phyloP scores from a whole-genome alignment of 1,140 invertebrate species.

The Elysia chlorotica region DNA sequence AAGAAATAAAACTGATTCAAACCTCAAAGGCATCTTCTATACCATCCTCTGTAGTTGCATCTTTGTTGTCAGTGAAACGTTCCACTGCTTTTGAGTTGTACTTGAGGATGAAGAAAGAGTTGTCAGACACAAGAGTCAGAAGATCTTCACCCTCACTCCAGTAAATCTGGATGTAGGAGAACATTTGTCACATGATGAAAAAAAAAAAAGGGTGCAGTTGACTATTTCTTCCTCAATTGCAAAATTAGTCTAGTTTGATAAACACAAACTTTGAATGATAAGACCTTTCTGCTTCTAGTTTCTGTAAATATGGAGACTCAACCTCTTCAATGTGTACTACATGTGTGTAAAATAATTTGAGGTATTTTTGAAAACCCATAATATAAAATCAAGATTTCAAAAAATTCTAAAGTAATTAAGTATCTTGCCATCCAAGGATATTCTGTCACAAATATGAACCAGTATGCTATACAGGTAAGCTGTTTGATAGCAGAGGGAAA shows the following conservation, averaged over 20 bases:
- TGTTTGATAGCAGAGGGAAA: too few species aligned
- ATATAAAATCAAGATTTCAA: background rate
- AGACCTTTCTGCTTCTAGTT: too few species aligned
- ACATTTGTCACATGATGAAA: too few species aligned
- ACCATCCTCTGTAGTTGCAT: slow-evolving; percentile 86
- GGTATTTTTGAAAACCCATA: background rate
- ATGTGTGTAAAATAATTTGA: background rate
- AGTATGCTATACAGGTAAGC: too few species aligned
- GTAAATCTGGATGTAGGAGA: slow-evolving; percentile 80
- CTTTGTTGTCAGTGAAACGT: slow-evolving; percentile 74
- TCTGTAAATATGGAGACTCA: background rate
- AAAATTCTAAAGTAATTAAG: too few species aligned
- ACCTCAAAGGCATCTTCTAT: slow-evolving; percentile 97
- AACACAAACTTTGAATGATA: too few species aligned
- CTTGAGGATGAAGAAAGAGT: slow-evolving; percentile 93
- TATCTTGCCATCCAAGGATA: too few species aligned
- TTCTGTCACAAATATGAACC: too few species aligned
- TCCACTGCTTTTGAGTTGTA: slow-evolving; percentile 80
- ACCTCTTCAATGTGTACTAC: background rate
- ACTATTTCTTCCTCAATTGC: too few species aligned
- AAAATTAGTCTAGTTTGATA: too few species aligned
- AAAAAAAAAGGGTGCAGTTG: too few species aligned
- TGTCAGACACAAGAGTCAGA: slow-evolving; percentile 92
- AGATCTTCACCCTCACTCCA: slow-evolving; percentile 97
- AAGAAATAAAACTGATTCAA: too few species aligned